Conservation (phyloP, 2,113 vertebrate species). For the Motacilla alba region DNA sequence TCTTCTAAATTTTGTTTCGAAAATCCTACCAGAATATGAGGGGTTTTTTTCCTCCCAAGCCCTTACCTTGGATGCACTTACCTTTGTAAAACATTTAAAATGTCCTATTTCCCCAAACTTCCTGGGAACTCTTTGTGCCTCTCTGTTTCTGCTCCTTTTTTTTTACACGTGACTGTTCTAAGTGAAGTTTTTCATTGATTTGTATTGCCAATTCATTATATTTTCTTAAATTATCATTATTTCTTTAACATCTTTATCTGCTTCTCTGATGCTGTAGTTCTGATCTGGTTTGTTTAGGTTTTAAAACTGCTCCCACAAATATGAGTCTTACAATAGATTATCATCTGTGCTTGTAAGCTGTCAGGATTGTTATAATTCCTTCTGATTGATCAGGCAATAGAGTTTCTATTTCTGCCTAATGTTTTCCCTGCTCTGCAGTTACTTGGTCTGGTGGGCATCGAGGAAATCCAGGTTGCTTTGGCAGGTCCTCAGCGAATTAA, state of each 20-base stretch:
- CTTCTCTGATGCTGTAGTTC: background rate
- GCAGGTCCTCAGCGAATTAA: background rate
- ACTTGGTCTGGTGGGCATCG: background rate
- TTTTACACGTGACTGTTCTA: background rate
- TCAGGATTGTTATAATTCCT: background rate
- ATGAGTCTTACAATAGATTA: background rate
- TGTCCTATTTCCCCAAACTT: background rate
- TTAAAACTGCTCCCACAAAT: background rate
- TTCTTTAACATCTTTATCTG: background rate
- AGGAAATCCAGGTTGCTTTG: background rate
- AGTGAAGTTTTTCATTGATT: background rate
- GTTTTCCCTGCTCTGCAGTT: background rate
- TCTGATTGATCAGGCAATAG: background rate
- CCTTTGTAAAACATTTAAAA: background rate
- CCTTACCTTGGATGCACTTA: background rate
- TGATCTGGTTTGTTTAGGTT: background rate
- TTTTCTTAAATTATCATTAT: background rate
- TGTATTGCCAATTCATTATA: background rate
- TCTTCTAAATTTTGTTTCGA: background rate
- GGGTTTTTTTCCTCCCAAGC: background rate
- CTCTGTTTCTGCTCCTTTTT: background rate
- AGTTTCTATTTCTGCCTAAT: background rate
- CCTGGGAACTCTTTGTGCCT: background rate
- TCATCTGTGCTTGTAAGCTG: background rate
- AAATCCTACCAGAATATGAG: background rate